Evolutionary conservation across 2,113 vertebrate genomes (phyloP).

Genomic region (Montifringilla adamsi): DNA sequence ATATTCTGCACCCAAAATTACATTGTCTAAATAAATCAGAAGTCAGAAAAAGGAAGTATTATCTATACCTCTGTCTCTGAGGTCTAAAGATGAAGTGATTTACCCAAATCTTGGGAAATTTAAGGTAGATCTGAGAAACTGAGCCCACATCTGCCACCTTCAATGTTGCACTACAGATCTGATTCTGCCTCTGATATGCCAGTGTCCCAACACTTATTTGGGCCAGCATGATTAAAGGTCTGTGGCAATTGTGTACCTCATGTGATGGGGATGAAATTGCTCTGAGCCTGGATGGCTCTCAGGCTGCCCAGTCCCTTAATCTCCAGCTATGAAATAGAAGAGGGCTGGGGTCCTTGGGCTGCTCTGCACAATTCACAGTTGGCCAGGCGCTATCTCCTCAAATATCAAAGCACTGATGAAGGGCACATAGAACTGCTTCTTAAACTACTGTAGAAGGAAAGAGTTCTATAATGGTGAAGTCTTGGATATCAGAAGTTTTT

Average conservation of each 20-base stretch:
- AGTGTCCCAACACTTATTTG: not conserved
- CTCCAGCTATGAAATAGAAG: not conserved
- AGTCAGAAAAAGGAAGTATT: not conserved
- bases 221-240: not conserved
- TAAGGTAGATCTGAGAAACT: not conserved
- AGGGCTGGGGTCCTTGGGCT: not conserved
- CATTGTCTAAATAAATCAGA: not conserved
- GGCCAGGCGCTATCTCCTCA: not conserved
- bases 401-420: not conserved
- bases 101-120: not conserved
- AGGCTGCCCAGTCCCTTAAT: not conserved
- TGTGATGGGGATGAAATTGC: not conserved
- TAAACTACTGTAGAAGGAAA: not conserved
- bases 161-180: fast-evolving
- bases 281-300: not conserved
- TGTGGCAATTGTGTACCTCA: not conserved
- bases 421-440: not conserved
- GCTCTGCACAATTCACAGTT: not conserved
- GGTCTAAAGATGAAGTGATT: not conserved
- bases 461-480: not conserved
- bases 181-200: not conserved
- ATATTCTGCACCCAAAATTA: not conserved
- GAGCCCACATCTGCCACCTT: not conserved
- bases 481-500: not conserved
- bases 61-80: not conserved